Conservation (phyloP, 23 tunicate genomes). For the Trididemnum clinides region DNA sequence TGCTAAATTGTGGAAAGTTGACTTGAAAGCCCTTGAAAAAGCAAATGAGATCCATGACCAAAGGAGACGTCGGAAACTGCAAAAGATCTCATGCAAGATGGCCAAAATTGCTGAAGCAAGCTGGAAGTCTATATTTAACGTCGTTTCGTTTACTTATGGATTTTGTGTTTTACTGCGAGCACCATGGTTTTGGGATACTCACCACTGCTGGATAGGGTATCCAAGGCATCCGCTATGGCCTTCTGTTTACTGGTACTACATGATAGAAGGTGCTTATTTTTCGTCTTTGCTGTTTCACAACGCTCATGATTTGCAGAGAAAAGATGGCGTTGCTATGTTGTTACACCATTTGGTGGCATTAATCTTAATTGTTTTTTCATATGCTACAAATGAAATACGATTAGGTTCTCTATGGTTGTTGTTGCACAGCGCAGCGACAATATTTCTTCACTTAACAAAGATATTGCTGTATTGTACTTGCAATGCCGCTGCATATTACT, state of each 20-base stretch:
- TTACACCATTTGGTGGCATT: constrained; percentile 30
- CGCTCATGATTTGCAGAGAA: constrained; percentile 21
- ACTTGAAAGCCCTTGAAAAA: neutral
- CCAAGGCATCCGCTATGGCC: constrained; percentile 34
- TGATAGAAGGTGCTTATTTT: constrained; percentile 45
- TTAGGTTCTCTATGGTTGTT: constrained; percentile 30
- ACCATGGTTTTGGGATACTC: constrained; percentile 43
- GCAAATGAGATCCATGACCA: neutral
- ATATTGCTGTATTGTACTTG: neutral
- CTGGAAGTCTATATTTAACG: constrained; percentile 32
- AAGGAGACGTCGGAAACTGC: neutral
- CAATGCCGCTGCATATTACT: neutral
- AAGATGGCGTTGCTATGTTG: constrained; percentile 6
- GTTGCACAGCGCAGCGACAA: constrained; percentile 25
- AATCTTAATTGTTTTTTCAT: constrained; percentile 26
- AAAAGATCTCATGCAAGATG: neutral
- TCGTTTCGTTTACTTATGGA: constrained; percentile 5
- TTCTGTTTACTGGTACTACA: constrained; percentile 8
- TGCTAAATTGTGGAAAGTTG: neutral
- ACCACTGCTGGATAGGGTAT: constrained; percentile 6
- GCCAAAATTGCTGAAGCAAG: constrained; percentile 30
- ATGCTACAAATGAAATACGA: constrained; percentile 25
- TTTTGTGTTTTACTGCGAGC: neutral
- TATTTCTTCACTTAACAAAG: constrained; percentile 36
- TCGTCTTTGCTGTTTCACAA: neutral